These are phyloP conservation scores for Lasioglossum zephyrum DNA, from an alignment of 2,888 invertebrate species.

Conservation along the genomic window DNA sequence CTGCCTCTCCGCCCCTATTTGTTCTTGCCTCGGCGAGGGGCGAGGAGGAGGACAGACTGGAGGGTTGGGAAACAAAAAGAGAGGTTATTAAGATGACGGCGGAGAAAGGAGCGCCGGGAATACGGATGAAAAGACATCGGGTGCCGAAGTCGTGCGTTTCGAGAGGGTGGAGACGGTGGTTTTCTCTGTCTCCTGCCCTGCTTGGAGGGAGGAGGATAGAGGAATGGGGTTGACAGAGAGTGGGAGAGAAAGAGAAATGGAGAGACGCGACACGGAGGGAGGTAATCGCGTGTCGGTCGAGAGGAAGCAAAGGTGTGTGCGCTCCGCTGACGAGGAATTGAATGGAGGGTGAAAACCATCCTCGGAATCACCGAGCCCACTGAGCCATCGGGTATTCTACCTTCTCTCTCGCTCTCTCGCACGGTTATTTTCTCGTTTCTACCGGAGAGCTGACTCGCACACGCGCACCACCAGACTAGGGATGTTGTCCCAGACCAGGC, in stretches of 20 bases:
- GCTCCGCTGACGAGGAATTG: constrained; percentile 76
- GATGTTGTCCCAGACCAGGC: neutral
- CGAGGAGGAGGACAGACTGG: neutral
- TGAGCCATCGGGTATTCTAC: constrained; percentile 65
- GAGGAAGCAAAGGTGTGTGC: constrained; percentile 64
- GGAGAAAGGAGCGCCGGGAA: constrained; percentile 30
- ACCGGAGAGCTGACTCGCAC: constrained; percentile 53
- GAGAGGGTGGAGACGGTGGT: constrained; percentile 35
- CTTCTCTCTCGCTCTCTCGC: constrained; percentile 3
- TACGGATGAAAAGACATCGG: constrained; percentile 70
- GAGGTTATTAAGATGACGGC: constrained; percentile 45
- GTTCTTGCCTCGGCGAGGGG: constrained; percentile 7
- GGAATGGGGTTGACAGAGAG: neutral
- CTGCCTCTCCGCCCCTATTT: constrained; percentile 20
- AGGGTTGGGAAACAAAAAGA: constrained; percentile 25
- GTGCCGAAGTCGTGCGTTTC: constrained; percentile 61
- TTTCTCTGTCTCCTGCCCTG: neutral
- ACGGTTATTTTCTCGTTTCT: constrained; percentile 69
- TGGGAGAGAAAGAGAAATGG: neutral
- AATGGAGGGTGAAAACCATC: constrained; percentile 70
- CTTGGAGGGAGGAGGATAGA: neutral
- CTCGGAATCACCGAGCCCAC: constrained; percentile 53
- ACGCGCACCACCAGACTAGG: neutral
- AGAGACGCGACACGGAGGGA: constrained; percentile 9
- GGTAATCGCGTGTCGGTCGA: constrained; percentile 49